phyloP scores from a whole-genome alignment of 2,113 vertebrate genomes.

The Neopipo cinnamomea region DNA sequence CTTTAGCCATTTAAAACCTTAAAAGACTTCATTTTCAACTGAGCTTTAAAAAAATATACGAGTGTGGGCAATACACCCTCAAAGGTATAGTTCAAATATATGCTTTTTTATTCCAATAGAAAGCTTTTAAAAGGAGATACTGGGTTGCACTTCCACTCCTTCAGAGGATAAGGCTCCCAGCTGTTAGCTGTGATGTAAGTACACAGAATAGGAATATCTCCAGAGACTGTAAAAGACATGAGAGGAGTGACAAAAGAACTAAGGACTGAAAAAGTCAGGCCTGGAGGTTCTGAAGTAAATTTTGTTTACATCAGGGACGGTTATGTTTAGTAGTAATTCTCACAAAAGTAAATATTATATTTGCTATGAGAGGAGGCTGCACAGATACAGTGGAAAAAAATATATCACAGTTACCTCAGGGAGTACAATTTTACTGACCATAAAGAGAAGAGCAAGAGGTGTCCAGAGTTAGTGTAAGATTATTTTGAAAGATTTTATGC shows the following conservation, averaged over 20 bases:
- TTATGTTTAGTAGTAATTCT: neutral
- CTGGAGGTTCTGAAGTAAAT: neutral
- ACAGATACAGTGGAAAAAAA: neutral
- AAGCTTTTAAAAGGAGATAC: neutral
- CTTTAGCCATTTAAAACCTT: constrained; percentile 23
- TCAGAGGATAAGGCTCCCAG: neutral
- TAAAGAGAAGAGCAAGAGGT: neutral
- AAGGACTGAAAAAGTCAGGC: neutral
- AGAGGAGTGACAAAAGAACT: neutral
- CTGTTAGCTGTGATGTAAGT: neutral
- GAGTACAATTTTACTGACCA: neutral
- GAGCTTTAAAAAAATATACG: neutral
- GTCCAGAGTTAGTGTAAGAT: neutral
- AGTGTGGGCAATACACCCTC: neutral
- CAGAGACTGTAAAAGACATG: neutral
- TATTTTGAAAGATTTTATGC: neutral
- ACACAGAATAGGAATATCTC: neutral
- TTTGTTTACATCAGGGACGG: neutral
- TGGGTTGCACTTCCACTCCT: neutral
- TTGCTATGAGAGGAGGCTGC: neutral
- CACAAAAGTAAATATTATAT: neutral
- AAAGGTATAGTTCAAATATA: neutral
- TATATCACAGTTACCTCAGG: neutral
- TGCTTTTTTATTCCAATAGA: neutral
- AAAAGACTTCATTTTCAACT: constrained; percentile 36